Evolutionary conservation across 1,140 invertebrate genomes (phyloP).

Genomic region (Formica selysi): DNA sequence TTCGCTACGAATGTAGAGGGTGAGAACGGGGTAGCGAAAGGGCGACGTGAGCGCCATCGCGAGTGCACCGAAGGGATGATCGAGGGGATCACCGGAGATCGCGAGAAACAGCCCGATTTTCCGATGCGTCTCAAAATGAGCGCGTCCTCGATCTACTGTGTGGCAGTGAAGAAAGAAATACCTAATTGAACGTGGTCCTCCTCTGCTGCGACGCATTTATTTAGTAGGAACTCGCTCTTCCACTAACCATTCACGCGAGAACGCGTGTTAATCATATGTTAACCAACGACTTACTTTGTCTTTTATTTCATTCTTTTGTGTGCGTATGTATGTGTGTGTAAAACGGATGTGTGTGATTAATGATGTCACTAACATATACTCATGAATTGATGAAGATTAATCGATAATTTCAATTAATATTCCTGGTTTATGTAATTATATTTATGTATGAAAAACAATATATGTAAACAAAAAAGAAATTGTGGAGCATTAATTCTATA

Average conservation of each 20-base stretch:
- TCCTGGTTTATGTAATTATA: background rate
- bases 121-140: background rate
- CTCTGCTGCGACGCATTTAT: constrained; percentile 52
- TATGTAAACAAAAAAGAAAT: constrained; percentile 31
- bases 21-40: constrained; percentile 9
- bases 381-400: background rate
- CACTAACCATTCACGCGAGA: constrained; percentile 50
- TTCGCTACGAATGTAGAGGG: background rate
- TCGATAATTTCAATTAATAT: constrained; percentile 3
- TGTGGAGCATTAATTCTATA: background rate
- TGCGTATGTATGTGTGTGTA: background rate
- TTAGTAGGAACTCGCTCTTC: constrained; percentile 72
- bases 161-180: constrained; percentile 63
- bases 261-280: constrained; percentile 15
- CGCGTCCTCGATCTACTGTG: constrained; percentile 46
- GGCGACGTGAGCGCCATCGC: constrained; percentile 41
- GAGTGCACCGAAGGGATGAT: constrained; percentile 50
- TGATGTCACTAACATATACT: constrained; percentile 48
- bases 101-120: constrained; percentile 30
- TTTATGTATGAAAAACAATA: background rate
- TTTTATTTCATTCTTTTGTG: background rate
- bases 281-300: background rate
- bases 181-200: constrained; percentile 58
- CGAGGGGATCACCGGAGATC: constrained; percentile 35
- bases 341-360: constrained; percentile 33